Percentiles rank a stretch among this genome's conserved stretches.
Conservation (phyloP, 2,888 invertebrate genomes). For the Pycnomerus fuliginosus region DNA sequence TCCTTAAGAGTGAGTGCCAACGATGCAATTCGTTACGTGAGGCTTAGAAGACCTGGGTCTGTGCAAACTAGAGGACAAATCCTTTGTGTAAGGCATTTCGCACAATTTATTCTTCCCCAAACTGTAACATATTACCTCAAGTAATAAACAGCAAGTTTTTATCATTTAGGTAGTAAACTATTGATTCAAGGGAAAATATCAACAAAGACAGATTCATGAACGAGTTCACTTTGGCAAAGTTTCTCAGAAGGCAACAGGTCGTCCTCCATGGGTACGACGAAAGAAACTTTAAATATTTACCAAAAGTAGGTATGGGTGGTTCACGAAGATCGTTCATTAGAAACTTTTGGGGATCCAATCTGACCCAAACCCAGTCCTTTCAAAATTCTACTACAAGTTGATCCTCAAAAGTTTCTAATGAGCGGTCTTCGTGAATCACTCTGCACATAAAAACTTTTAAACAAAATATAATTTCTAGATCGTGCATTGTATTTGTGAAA, state of each 20-base stretch:
- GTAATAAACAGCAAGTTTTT: constrained; percentile 3
- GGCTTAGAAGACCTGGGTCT: constrained; percentile 73
- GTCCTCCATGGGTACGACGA: constrained; percentile 79
- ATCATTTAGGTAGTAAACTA: constrained; percentile 9
- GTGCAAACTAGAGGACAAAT: constrained; percentile 85
- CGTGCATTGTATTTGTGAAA: constrained; percentile 75
- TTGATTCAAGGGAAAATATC: constrained; percentile 48
- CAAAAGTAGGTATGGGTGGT: constrained; percentile 65
- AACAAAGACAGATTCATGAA: constrained; percentile 53
- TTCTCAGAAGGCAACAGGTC: constrained; percentile 68
- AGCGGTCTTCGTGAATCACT: no score
- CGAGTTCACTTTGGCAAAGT: constrained; percentile 70
- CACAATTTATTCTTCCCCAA: constrained; percentile 75
- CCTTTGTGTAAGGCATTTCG: constrained; percentile 77
- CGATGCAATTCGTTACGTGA: constrained; percentile 77
- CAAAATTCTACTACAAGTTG: no score
- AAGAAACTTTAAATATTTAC: constrained; percentile 70
- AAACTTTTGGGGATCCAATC: background rate
- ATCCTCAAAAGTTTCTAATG: no score
- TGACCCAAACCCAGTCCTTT: background rate
- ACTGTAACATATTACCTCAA: constrained; percentile 60
- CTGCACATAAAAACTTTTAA: no score
- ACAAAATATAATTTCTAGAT: constrained; percentile 56
- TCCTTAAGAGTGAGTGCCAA: constrained; percentile 72
- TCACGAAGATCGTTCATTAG: constrained; percentile 2